Conservation (phyloP, 2,113 vertebrate species). For the Jaculus jaculus region DNA sequence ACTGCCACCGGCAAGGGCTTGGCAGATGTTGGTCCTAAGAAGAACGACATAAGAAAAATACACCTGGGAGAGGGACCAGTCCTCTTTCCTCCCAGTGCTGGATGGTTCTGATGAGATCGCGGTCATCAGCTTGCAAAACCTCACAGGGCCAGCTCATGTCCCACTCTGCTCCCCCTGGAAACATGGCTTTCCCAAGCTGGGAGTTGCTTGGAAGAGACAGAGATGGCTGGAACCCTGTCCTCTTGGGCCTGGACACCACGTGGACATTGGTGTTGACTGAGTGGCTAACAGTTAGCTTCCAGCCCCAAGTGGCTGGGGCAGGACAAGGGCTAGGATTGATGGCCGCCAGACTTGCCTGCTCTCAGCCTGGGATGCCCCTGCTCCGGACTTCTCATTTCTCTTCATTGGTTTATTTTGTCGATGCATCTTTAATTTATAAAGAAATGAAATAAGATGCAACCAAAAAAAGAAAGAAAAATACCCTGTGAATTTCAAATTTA, state of each 20-base stretch:
- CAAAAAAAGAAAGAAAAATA: conserved; percentile 54
- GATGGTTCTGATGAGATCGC: conserved; percentile 77
- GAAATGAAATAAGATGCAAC: conserved; percentile 91
- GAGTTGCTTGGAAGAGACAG: conserved; percentile 55
- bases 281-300: conserved; percentile 69
- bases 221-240: conserved; percentile 24
- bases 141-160: conserved; percentile 82
- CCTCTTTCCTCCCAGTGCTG: conserved; percentile 58
- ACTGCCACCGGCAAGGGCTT: background rate
- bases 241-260: conserved; percentile 23
- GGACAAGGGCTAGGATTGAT: conserved; percentile 72
- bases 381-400: conserved; percentile 85
- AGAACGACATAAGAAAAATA: background rate
- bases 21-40: background rate
- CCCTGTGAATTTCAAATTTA: background rate
- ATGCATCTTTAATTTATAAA: conserved; percentile 92
- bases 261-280: conserved; percentile 73
- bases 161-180: conserved; percentile 57
- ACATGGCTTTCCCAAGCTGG: conserved; percentile 65
- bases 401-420: conserved; percentile 87
- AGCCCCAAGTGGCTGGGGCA: conserved; percentile 63
- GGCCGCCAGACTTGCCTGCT: conserved; percentile 68
- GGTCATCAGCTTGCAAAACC: conserved; percentile 85
- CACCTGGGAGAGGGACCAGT: conserved; percentile 40
- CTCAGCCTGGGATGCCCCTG: conserved; percentile 61